Conservation (phyloP, 64 coral and sea anemone genomes). For the Acropora yongei region DNA sequence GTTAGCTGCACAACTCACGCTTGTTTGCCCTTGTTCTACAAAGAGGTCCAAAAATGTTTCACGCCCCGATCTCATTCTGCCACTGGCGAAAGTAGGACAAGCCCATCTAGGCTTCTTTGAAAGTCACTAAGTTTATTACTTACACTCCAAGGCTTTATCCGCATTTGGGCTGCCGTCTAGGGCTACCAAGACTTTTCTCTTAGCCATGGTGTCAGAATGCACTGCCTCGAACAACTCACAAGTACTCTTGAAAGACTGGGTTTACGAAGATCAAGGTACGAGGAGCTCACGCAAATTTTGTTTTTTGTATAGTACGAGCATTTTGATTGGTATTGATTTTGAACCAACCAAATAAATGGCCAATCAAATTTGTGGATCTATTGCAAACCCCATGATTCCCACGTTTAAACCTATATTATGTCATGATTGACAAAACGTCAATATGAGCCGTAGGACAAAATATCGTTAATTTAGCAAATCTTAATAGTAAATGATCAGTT, state of each 20-base stretch:
- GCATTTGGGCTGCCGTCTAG: slow-evolving; percentile 10
- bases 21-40: too few relatives aligned
- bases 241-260: too few relatives aligned
- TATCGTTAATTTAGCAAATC: not conserved
- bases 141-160: slow-evolving; percentile 16
- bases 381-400: not conserved
- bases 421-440: not conserved
- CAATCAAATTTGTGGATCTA: slow-evolving; percentile 26
- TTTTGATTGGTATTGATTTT: slow-evolving; percentile 16
- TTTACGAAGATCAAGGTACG: too few relatives aligned
- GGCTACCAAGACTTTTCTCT: not conserved
- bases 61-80: not conserved
- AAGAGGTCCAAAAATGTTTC: too few relatives aligned
- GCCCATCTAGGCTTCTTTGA: not conserved
- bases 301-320: not conserved
- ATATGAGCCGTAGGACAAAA: not conserved
- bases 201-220: not conserved
- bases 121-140: not conserved
- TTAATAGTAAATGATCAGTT: not conserved
- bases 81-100: not conserved
- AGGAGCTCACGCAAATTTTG: too few relatives aligned
- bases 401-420: not conserved
- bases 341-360: not conserved
- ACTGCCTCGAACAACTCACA: too few relatives aligned
- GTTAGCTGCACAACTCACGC: not conserved